phyloP scores from a whole-genome alignment of 2,888 invertebrate genomes.

The Archips xylosteana region DNA sequence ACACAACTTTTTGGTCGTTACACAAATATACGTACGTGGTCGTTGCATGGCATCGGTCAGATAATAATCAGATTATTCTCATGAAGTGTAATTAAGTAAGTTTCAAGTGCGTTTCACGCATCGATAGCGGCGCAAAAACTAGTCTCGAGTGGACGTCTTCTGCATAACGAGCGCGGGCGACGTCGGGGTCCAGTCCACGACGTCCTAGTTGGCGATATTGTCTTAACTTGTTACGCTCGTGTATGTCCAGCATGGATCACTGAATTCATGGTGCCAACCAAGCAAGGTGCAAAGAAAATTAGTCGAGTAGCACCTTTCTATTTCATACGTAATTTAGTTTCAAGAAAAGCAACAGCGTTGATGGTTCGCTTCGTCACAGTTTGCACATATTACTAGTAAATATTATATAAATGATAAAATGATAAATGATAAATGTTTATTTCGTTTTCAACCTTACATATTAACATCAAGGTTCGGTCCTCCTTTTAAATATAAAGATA shows the following conservation, averaged over 20 bases:
- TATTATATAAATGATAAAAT: too few relatives aligned
- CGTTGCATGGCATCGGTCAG: conserved; percentile 19
- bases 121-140: conserved; percentile 53
- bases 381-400: background rate
- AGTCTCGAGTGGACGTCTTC: conserved; percentile 43
- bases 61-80: conserved; percentile 57
- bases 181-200: conserved; percentile 49
- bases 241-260: conserved; percentile 46
- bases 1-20: conserved; percentile 19
- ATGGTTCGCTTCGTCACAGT: background rate
- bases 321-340: background rate
- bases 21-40: conserved; percentile 25
- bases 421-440: too few relatives aligned
- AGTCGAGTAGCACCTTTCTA: background rate
- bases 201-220: conserved; percentile 47
- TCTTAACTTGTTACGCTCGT: conserved; percentile 33
- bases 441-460: too few relatives aligned
- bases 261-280: background rate
- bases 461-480: too few relatives aligned
- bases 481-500: too few relatives aligned
- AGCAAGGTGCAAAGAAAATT: background rate
- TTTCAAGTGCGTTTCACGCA: conserved; percentile 55
- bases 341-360: background rate
- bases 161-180: conserved; percentile 46
- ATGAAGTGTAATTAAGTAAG: conserved; percentile 58